Percentiles rank a stretch among this genome's conserved stretches.
These are phyloP conservation scores for Andrena dorsata DNA, from an alignment of 2,888 invertebrate genomes.

Conservation along the genomic window DNA sequence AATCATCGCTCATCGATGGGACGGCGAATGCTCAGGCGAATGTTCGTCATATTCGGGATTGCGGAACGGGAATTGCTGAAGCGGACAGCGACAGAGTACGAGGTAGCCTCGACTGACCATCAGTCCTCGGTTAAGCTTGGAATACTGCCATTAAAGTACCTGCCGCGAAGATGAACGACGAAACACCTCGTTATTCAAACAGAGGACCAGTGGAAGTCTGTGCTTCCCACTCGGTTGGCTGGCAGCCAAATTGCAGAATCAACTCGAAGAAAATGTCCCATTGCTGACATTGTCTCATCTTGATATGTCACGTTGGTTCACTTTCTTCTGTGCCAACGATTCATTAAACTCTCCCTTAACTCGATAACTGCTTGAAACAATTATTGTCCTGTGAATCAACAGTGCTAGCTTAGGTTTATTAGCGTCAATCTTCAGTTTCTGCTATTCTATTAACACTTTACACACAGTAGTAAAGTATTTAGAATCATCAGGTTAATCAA, in stretches of 20 bases:
- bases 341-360: not conserved
- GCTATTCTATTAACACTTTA: too few relatives aligned
- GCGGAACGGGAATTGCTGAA: conserved; percentile 19
- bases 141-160: conserved; percentile 49
- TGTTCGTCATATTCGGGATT: conserved; percentile 16
- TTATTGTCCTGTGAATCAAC: not conserved
- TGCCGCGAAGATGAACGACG: conserved; percentile 13
- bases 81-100: not conserved
- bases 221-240: conserved; percentile 9
- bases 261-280: not conserved
- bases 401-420: too few relatives aligned
- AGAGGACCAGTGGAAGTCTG: not conserved
- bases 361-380: not conserved
- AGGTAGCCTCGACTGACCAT: conserved; percentile 17
- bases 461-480: too few relatives aligned
- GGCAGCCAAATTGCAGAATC: conserved; percentile 25
- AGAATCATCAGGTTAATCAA: too few relatives aligned
- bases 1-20: not conserved
- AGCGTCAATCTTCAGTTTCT: too few relatives aligned
- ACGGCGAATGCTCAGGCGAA: not conserved
- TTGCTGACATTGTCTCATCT: not conserved
- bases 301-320: not conserved
- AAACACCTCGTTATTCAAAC: conserved; percentile 24
- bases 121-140: conserved; percentile 29
- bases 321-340: not conserved